Percentiles rank a stretch among this genome's conserved stretches.
These are phyloP conservation scores for Pyrgus malvae DNA, from an alignment of 2,888 invertebrate species.

Conservation along the genomic window DNA sequence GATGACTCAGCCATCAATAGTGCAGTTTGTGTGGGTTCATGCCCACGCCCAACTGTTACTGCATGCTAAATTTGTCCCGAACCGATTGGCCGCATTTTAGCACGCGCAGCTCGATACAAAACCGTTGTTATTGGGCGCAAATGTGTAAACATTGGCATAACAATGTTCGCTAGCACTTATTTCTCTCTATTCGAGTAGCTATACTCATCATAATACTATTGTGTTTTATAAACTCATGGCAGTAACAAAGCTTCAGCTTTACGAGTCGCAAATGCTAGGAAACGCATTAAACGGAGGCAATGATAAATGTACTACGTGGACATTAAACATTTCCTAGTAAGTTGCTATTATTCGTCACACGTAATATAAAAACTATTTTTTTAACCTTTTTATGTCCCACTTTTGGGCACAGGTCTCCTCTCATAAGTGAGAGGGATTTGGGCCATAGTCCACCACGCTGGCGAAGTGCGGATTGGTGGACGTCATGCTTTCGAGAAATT, in stretches of 20 bases:
- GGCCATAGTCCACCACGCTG: too few species aligned
- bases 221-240: background rate
- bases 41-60: slow-evolving; percentile 44
- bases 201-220: background rate
- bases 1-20: too few species aligned
- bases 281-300: background rate
- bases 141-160: slow-evolving; percentile 51
- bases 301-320: background rate
- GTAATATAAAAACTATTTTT: too few species aligned
- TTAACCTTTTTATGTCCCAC: too few species aligned
- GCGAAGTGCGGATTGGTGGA: too few species aligned
- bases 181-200: background rate
- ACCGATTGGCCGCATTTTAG: slow-evolving; percentile 74
- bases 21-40: slow-evolving; percentile 7
- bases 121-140: slow-evolving; percentile 64
- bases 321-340: slow-evolving; percentile 6
- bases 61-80: slow-evolving; percentile 61
- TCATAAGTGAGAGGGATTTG: too few species aligned
- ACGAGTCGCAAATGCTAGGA: background rate
- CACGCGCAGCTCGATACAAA: slow-evolving; percentile 65
- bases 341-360: too few species aligned
- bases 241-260: background rate
- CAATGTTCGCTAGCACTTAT: slow-evolving; percentile 22
- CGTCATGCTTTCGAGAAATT: too few species aligned
- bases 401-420: too few species aligned